Conservation (phyloP, 2,888 invertebrate species). For the Tiphia femorata region DNA sequence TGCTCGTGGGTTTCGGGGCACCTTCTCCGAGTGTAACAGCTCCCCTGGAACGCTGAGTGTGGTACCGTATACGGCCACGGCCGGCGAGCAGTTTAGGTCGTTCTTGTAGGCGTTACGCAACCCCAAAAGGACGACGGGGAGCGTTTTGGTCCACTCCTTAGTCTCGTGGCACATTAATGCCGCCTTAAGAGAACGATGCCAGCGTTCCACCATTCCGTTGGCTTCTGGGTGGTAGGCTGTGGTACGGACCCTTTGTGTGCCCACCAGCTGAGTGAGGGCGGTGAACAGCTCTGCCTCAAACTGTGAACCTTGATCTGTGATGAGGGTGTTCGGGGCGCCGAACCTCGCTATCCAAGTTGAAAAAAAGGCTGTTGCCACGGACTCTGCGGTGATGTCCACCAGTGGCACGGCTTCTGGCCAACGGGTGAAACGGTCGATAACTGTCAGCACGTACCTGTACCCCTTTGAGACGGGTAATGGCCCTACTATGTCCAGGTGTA, state of each 20-base stretch:
- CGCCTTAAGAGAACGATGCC: constrained; percentile 44
- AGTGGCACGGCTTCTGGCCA: constrained; percentile 10
- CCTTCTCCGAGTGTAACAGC: constrained; percentile 12
- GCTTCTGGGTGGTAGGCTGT: constrained; percentile 39
- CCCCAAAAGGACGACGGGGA: constrained; percentile 41
- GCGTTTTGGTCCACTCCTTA: constrained; percentile 31
- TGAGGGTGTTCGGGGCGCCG: constrained; percentile 33
- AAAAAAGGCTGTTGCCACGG: constrained; percentile 33
- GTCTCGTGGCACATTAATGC: constrained; percentile 35
- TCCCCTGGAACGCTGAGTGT: constrained; percentile 33
- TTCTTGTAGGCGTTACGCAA: constrained; percentile 27
- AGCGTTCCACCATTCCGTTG: constrained; percentile 46
- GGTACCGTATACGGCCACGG: constrained; percentile 40
- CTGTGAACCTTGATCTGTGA: constrained; percentile 58
- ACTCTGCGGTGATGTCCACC: constrained; percentile 6
- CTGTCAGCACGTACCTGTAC: constrained; percentile 51
- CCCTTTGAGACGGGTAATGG: constrained; percentile 31
- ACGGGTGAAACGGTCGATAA: not conserved
- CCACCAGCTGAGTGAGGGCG: constrained; percentile 25
- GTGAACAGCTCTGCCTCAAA: constrained; percentile 58
- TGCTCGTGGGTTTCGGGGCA: constrained; percentile 1
- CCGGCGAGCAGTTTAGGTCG: constrained; percentile 25
- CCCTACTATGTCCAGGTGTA: constrained; percentile 10
- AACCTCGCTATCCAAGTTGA: constrained; percentile 35
- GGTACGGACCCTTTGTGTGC: constrained; percentile 20